These are phyloP conservation scores for Pelusios castaneus DNA, from an alignment of 2,113 vertebrate genomes.

Conservation along the genomic window DNA sequence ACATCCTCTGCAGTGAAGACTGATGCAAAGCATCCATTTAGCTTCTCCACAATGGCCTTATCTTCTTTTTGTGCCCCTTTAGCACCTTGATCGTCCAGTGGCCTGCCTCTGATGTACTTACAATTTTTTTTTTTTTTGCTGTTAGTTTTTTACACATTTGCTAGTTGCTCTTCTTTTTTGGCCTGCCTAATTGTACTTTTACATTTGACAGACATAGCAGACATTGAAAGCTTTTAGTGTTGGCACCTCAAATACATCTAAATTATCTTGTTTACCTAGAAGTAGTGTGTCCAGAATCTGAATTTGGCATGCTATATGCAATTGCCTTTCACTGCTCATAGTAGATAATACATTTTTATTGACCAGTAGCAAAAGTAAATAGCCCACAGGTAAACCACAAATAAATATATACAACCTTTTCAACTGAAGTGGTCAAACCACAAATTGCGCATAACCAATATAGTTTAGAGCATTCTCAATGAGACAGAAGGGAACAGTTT, in stretches of 20 bases:
- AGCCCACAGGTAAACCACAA: constrained; percentile 34
- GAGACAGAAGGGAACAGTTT: not conserved
- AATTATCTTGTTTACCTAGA: constrained; percentile 10
- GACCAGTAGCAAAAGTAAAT: constrained; percentile 29
- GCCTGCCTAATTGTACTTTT: not conserved
- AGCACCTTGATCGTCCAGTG: not conserved
- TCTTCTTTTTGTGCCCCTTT: not conserved
- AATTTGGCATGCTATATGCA: not conserved
- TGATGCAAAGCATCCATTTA: not conserved
- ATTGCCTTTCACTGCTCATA: too few species aligned
- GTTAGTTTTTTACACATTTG: not conserved
- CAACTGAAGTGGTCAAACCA: accelerated
- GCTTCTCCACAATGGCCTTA: not conserved
- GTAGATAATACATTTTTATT: not conserved
- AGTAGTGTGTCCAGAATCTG: constrained; percentile 34
- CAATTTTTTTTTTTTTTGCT: not conserved
- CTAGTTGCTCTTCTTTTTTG: not conserved
- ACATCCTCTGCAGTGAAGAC: not conserved
- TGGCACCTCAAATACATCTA: not conserved
- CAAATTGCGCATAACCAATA: not conserved
- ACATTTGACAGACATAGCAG: not conserved
- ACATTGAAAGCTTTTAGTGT: constrained; percentile 19
- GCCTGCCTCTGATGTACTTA: not conserved
- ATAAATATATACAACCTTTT: not conserved
- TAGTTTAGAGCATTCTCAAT: not conserved